phyloP scores from a whole-genome alignment of 2,888 invertebrate species.

The Agonopterix arenella region DNA sequence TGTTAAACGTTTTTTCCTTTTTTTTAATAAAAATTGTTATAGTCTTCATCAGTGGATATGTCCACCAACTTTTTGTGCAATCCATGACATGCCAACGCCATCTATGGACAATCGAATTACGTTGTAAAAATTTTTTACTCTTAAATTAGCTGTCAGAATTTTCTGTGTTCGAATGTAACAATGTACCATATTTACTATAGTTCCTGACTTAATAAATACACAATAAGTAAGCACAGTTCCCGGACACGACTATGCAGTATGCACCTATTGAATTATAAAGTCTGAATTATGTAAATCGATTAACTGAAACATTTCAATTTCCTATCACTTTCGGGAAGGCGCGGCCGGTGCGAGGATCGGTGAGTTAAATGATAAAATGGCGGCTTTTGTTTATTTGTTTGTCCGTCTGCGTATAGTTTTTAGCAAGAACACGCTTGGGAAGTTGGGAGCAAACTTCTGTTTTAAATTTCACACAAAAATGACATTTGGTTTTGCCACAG shows the following conservation, averaged over 20 bases:
- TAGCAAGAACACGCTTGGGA: constrained; percentile 45
- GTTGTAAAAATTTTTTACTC: too few relatives aligned
- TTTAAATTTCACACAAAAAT: constrained; percentile 25
- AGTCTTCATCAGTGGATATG: too few relatives aligned
- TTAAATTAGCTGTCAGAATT: too few relatives aligned
- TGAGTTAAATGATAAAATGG: constrained; percentile 62
- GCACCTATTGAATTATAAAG: background rate
- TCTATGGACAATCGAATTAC: too few relatives aligned
- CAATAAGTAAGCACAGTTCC: background rate
- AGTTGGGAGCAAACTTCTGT: constrained; percentile 37
- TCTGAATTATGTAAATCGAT: too few relatives aligned
- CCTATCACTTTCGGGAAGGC: constrained; percentile 65
- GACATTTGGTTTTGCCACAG: background rate
- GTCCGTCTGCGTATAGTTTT: constrained; percentile 23
- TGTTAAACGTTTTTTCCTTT: too few relatives aligned
- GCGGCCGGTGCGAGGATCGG: constrained; percentile 82
- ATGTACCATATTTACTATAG: too few relatives aligned
- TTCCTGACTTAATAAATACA: too few relatives aligned
- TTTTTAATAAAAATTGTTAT: too few relatives aligned
- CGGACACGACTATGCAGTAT: background rate
- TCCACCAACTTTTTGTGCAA: too few relatives aligned
- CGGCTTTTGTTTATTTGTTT: constrained; percentile 41
- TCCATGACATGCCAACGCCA: too few relatives aligned
- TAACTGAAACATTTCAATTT: constrained; percentile 41
- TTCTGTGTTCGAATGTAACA: too few relatives aligned